A percentile compares a stretch with the other conserved stretches of the same genome.
Evolutionary conservation across 1,140 invertebrate genomes (phyloP).

Genomic region (Agrypnia vestita): DNA sequence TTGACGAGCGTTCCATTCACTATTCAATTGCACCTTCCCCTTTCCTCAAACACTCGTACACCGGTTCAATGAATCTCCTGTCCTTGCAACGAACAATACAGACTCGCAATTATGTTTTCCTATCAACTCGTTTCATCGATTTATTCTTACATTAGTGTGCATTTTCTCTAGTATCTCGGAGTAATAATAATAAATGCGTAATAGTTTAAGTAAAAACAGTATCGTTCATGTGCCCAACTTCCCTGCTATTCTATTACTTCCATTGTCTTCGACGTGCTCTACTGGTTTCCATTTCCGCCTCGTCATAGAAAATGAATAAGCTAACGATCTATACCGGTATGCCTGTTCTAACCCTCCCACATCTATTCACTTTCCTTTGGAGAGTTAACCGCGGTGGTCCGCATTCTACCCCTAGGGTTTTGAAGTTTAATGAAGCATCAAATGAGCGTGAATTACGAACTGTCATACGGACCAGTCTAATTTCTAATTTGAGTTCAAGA

Average conservation of each 20-base stretch:
- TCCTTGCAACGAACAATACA: not conserved
- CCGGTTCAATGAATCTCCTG: not conserved
- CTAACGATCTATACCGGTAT: constrained; percentile 6
- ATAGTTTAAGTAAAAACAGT: not conserved
- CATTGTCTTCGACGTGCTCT: constrained; percentile 57
- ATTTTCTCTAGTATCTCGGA: not conserved
- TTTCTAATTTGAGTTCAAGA: not conserved
- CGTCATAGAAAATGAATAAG: constrained; percentile 22
- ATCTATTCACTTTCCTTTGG: not conserved
- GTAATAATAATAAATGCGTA: not conserved
- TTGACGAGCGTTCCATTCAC: constrained; percentile 55
- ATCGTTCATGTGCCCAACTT: constrained; percentile 24
- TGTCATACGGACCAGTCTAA: not conserved
- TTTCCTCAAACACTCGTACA: constrained; percentile 5
- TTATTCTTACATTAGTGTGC: not conserved
- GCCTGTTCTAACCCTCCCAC: not conserved
- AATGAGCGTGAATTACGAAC: not conserved
- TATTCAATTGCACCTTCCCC: constrained; percentile 23
- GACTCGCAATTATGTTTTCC: not conserved
- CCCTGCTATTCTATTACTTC: constrained; percentile 12
- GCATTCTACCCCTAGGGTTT: not conserved
- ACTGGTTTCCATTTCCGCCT: constrained; percentile 51
- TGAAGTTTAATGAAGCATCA: constrained; percentile 32
- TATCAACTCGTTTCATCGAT: not conserved
- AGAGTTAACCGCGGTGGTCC: constrained; percentile 33